Evolutionary conservation across 2,888 invertebrate species (phyloP).

Genomic region (Caenorhabditis panamensis): DNA sequence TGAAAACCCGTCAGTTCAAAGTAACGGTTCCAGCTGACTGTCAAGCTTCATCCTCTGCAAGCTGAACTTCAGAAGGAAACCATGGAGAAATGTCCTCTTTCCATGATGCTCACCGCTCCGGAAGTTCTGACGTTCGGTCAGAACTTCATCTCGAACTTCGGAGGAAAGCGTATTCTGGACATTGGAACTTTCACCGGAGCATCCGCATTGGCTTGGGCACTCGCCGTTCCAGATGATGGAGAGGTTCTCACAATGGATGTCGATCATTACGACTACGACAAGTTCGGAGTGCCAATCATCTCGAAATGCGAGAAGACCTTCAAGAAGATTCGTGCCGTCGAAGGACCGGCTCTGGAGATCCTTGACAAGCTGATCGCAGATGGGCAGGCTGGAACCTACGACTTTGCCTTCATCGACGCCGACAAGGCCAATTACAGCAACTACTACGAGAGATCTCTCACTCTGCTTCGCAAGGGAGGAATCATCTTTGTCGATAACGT

Average conservation of each 20-base stretch:
- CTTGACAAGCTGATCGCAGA: conserved; percentile 72
- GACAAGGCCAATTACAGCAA: conserved; percentile 81
- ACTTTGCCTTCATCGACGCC: conserved; percentile 81
- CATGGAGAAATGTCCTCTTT: conserved; percentile 53
- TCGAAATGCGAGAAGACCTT: conserved; percentile 59
- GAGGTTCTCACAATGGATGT: conserved; percentile 76
- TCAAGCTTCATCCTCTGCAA: conserved; percentile 65
- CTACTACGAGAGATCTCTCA: conserved; percentile 82
- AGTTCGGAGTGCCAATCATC: conserved; percentile 65
- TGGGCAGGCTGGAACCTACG: conserved; percentile 73
- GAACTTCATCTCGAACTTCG: conserved; percentile 69
- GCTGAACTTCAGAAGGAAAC: conserved; percentile 69
- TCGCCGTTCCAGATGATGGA: conserved; percentile 82
- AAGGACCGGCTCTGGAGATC: no score
- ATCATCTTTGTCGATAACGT: conserved; percentile 83
- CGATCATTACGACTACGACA: conserved; percentile 60
- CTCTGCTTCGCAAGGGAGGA: conserved; percentile 82
- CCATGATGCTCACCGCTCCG: conserved; percentile 71
- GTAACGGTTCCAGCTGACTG: conserved; percentile 60
- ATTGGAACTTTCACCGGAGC: conserved; percentile 82
- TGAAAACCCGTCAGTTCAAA: no score
- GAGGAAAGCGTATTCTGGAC: conserved; percentile 69
- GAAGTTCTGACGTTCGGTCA: conserved; percentile 74
- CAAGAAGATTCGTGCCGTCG: conserved; percentile 64
- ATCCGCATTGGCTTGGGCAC: conserved; percentile 82